Conservation (phyloP, 2,113 vertebrate genomes). For the Hypomesus transpacificus region DNA sequence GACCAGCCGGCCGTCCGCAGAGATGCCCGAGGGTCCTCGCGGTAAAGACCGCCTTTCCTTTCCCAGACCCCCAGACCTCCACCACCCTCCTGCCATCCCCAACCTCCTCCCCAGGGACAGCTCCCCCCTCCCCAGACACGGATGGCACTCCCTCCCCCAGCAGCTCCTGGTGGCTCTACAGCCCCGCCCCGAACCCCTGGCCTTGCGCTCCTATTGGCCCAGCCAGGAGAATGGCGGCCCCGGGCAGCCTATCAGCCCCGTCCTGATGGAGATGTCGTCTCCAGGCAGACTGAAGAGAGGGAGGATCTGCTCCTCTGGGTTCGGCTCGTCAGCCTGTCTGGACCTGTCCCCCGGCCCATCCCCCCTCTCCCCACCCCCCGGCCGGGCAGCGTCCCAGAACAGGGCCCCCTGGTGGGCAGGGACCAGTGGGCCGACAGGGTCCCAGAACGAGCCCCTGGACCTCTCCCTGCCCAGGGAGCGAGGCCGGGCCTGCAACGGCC, state of each 20-base stretch:
- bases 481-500: slow-evolving; percentile 25
- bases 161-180: slow-evolving; percentile 61
- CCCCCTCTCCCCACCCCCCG: slow-evolving; percentile 43
- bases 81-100: slow-evolving; percentile 12
- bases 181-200: slow-evolving; percentile 31
- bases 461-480: slow-evolving; percentile 71
- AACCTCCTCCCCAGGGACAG: slow-evolving; percentile 44
- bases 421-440: slow-evolving; percentile 34
- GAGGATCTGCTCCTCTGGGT: slow-evolving; percentile 51
- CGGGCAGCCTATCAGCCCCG: slow-evolving; percentile 37
- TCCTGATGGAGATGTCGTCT: slow-evolving; percentile 47
- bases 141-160: slow-evolving; percentile 64
- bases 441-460: slow-evolving; percentile 75
- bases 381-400: slow-evolving; percentile 16
- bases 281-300: slow-evolving; percentile 47
- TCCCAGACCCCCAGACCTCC: slow-evolving; percentile 47
- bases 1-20: slow-evolving; percentile 51
- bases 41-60: slow-evolving; percentile 43
- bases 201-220: slow-evolving; percentile 50
- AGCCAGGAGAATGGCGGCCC: slow-evolving; percentile 57
- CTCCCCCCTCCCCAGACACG: slow-evolving; percentile 55
- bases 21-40: slow-evolving; percentile 40
- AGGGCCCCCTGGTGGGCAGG: slow-evolving; percentile 41
- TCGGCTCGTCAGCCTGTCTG: slow-evolving; percentile 53
- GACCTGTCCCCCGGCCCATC: slow-evolving; percentile 57